Evolutionary conservation across 2,888 invertebrate genomes (phyloP).

Genomic region (Erpobdella octoculata): DNA sequence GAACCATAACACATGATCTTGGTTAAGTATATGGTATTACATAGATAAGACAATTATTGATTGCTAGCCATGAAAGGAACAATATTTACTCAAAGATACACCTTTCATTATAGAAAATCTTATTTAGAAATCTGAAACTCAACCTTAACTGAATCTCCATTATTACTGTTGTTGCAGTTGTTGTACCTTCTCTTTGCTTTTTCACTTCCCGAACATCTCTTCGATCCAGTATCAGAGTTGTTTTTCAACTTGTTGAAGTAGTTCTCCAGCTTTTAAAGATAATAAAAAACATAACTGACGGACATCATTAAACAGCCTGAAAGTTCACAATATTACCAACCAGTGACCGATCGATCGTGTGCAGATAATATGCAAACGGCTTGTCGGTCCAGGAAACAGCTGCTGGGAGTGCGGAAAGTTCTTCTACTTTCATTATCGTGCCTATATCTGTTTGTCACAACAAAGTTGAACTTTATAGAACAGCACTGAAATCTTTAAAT

Average conservation of each 20-base stretch:
- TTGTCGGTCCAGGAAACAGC: conserved; percentile 99
- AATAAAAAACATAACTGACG: background rate
- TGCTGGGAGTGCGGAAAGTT: conserved; percentile 85
- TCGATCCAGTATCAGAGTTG: background rate
- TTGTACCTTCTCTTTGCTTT: conserved; percentile 12
- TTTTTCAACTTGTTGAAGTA: conserved; percentile 83
- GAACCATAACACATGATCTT: no score
- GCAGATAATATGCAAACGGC: conserved; percentile 94
- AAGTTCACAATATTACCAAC: conserved; percentile 31
- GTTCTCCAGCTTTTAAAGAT: conserved; percentile 62
- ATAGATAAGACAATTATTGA: no score
- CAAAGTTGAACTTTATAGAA: background rate
- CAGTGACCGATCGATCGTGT: conserved; percentile 85
- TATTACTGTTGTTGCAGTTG: background rate
- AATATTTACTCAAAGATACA: no score
- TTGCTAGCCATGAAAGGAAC: no score
- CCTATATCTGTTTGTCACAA: conserved; percentile 71
- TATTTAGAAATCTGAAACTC: background rate
- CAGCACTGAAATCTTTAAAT: no score
- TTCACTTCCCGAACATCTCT: background rate
- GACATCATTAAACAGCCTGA: conserved; percentile 7
- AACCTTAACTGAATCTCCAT: background rate
- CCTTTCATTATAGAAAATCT: background rate
- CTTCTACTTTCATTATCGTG: conserved; percentile 94
- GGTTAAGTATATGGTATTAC: no score